phyloP scores from a whole-genome alignment of 2,113 vertebrate genomes.

The Cynoglossus semilaevis region DNA sequence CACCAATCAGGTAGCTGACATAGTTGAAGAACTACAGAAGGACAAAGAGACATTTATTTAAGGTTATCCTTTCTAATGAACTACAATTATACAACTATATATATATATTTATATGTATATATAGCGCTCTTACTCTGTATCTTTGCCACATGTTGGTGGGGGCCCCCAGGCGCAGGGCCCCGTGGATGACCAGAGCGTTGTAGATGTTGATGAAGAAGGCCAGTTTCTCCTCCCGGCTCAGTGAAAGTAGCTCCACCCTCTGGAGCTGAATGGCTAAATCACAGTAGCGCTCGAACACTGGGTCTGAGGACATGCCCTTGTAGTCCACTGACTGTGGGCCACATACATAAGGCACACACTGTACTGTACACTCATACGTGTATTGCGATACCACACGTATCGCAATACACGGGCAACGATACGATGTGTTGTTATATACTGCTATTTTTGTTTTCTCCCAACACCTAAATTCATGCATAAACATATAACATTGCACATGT shows the following conservation, averaged over 20 bases:
- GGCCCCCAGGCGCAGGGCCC: conserved; percentile 70
- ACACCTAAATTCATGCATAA: too few relatives aligned
- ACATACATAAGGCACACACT: neutral
- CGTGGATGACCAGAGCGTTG: conserved; percentile 81
- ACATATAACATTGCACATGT: neutral
- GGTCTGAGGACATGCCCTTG: conserved; percentile 68
- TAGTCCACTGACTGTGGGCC: conserved; percentile 76
- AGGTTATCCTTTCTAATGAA: too few relatives aligned
- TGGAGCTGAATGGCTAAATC: conserved; percentile 78
- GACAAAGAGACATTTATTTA: neutral
- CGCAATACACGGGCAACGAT: neutral
- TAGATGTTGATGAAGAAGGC: conserved; percentile 84
- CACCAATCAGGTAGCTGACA: conserved; percentile 82
- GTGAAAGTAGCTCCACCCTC: conserved; percentile 70
- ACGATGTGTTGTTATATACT: too few relatives aligned
- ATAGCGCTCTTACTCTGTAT: conserved; percentile 72
- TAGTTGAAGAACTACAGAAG: conserved; percentile 79
- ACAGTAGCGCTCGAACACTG: conserved; percentile 72
- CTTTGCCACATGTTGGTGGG: conserved; percentile 80
- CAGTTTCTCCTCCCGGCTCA: conserved; percentile 78
- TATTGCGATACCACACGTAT: too few relatives aligned
- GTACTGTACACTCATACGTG: neutral
- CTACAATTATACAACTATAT: too few relatives aligned
- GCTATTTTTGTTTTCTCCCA: too few relatives aligned
- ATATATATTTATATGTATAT: too few relatives aligned